These are phyloP conservation scores for Menura novaehollandiae DNA, from an alignment of 2,113 vertebrate genomes.

Conservation along the genomic window DNA sequence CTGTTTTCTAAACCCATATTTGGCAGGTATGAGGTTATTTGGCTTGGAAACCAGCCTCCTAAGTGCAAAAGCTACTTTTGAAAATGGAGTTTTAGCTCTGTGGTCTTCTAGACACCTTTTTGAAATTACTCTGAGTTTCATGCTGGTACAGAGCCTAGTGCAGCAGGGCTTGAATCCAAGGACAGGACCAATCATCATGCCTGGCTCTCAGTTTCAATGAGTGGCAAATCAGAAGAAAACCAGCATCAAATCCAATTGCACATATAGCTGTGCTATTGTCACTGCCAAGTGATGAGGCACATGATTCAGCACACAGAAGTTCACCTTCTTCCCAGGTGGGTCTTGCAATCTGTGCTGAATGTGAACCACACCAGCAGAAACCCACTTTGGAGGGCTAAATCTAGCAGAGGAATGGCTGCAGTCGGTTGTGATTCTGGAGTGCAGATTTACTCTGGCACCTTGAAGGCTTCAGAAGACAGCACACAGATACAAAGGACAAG, in stretches of 20 bases:
- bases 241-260: slow-evolving; percentile 18
- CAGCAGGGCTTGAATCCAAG: slow-evolving; percentile 51
- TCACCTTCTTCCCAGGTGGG: slow-evolving; percentile 30
- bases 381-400: neutral
- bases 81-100: slow-evolving; percentile 13
- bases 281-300: slow-evolving; percentile 30
- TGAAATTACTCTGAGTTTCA: slow-evolving; percentile 9
- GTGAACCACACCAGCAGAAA: neutral
- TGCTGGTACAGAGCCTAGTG: slow-evolving; percentile 11
- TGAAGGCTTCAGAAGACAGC: neutral
- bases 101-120: slow-evolving; percentile 41
- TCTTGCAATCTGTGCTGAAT: neutral
- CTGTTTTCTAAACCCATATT: neutral
- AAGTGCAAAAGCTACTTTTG: slow-evolving; percentile 50
- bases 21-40: slow-evolving; percentile 25
- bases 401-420: neutral
- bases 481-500: neutral
- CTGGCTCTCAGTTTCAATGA: slow-evolving; percentile 39
- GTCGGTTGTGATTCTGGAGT: neutral
- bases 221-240: slow-evolving; percentile 44
- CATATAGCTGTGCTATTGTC: slow-evolving; percentile 4
- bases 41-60: slow-evolving; percentile 4
- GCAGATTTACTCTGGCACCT: neutral
- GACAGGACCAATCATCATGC: slow-evolving; percentile 44
- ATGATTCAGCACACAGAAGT: neutral